Evolutionary conservation across 2,888 invertebrate species (phyloP).

Genomic region (Blastobasis lacticolella): DNA sequence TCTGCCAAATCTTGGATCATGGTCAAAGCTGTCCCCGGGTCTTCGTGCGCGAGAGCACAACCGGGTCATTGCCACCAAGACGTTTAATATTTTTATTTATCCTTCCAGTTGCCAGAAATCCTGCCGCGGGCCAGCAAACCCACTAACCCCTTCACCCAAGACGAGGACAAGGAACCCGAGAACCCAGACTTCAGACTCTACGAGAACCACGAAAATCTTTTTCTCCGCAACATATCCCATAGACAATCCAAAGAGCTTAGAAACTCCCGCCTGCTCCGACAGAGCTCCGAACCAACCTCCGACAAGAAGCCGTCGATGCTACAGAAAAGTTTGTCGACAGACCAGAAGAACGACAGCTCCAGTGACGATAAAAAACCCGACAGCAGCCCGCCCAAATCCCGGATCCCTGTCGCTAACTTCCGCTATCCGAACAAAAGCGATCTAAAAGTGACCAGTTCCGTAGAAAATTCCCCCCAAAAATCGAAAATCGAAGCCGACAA

Average conservation of each 20-base stretch:
- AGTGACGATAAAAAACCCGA: conserved; percentile 13
- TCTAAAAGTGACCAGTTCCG: conserved; percentile 29
- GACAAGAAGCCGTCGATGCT: conserved; percentile 42
- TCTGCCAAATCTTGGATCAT: no score
- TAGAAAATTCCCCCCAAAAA: conserved; percentile 52
- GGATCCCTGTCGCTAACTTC: conserved; percentile 66
- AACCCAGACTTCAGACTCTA: conserved; percentile 45
- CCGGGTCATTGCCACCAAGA: no score
- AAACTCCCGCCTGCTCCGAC: conserved; percentile 47
- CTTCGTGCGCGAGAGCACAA: no score
- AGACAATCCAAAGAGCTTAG: conserved; percentile 57
- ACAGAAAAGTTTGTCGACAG: conserved; percentile 58
- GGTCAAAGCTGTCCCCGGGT: no score
- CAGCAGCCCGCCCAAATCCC: conserved; percentile 46
- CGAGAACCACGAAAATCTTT: conserved; percentile 62
- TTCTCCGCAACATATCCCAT: conserved; percentile 55
- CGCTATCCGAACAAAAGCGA: conserved; percentile 62
- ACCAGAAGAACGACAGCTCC: conserved; percentile 39
- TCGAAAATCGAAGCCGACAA: conserved; percentile 10
- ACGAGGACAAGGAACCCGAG: conserved; percentile 31
- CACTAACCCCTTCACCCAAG: conserved; percentile 51
- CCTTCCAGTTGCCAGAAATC: conserved; percentile 54
- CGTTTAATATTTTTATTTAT: no score
- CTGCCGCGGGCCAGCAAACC: conserved; percentile 45
- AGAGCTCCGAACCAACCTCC: conserved; percentile 55